phyloP scores from a whole-genome alignment of 2,113 vertebrate species.

The Hirundichthys speculiger region DNA sequence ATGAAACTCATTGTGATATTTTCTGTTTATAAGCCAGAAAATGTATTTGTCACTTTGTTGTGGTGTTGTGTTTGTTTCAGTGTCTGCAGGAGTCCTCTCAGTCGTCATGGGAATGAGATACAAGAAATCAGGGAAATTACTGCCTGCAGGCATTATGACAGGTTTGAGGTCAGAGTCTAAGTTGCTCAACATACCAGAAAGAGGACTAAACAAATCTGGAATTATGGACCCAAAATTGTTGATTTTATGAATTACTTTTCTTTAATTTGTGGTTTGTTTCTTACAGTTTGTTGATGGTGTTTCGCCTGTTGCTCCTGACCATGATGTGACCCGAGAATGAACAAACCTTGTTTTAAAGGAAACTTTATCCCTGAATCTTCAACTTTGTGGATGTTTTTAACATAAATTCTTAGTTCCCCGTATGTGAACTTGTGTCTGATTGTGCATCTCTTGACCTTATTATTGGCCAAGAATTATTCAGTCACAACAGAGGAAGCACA shows the following conservation, averaged over 20 bases:
- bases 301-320: slow-evolving; percentile 84
- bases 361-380: slow-evolving; percentile 16
- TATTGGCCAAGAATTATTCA: too few relatives aligned
- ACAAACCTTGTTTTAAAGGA: slow-evolving; percentile 8
- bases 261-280: slow-evolving; percentile 9
- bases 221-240: background rate
- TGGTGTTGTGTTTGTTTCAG: slow-evolving; percentile 67
- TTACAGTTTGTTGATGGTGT: slow-evolving; percentile 90
- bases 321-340: slow-evolving; percentile 33
- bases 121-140: slow-evolving; percentile 90
- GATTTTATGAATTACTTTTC: background rate
- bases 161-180: slow-evolving; percentile 85
- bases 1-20: background rate
- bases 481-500: too few relatives aligned
- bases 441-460: background rate
- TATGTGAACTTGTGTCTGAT: background rate
- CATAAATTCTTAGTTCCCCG: background rate
- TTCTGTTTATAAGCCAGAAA: background rate
- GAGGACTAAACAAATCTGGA: background rate
- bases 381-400: background rate
- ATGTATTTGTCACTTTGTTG: background rate
- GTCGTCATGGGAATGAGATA: slow-evolving; percentile 92
- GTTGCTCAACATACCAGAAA: background rate
- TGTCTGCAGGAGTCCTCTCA: slow-evolving; percentile 84
- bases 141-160: slow-evolving; percentile 90